Conservation (phyloP, 1,140 invertebrate species). For the Patella vulgata region DNA sequence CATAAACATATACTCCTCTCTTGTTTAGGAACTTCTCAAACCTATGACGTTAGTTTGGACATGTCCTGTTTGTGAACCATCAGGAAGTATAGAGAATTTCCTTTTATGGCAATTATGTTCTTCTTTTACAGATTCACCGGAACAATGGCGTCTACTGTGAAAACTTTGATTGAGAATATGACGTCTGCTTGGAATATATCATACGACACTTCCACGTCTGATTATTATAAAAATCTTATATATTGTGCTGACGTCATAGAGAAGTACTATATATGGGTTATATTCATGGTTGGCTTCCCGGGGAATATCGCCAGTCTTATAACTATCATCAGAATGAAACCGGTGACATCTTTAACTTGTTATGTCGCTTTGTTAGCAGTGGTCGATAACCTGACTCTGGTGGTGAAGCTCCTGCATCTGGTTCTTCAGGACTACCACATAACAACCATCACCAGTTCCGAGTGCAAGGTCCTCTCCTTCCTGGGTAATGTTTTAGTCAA, state of each 20-base stretch:
- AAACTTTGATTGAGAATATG: no score
- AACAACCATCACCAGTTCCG: constrained; percentile 2
- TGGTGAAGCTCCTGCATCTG: constrained; percentile 36
- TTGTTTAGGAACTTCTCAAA: no score
- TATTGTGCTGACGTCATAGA: constrained; percentile 11
- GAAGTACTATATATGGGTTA: constrained; percentile 42
- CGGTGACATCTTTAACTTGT: constrained; percentile 40
- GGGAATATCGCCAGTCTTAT: constrained; percentile 43
- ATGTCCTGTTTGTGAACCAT: no score
- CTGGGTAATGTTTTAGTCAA: constrained; percentile 37
- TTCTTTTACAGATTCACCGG: no score
- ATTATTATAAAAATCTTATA: no score
- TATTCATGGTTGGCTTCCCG: constrained; percentile 46
- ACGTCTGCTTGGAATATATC: no score
- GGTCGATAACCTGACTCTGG: constrained; percentile 34
- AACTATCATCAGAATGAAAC: constrained; percentile 42
- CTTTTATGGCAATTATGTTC: no score
- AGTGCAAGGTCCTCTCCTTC: constrained; percentile 35
- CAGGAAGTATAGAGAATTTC: no score
- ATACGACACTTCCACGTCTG: no score
- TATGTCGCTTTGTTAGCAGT: constrained; percentile 46
- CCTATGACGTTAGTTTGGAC: no score
- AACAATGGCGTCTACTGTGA: no score
- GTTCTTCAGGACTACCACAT: constrained; percentile 27
- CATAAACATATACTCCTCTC: no score